phyloP scores from a whole-genome alignment of 2,888 invertebrate species.

The Andrena hattorfiana region DNA sequence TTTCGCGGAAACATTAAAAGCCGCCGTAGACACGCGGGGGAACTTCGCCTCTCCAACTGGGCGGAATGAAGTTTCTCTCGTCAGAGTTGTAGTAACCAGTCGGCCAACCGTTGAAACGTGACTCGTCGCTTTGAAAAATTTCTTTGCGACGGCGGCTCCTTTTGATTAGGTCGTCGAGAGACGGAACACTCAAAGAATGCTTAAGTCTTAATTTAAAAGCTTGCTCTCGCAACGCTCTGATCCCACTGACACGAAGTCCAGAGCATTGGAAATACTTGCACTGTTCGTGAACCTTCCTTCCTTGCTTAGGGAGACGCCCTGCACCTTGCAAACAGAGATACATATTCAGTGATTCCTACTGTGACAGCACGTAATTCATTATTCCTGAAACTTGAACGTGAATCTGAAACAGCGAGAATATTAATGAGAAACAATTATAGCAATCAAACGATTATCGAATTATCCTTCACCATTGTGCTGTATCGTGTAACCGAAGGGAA shows the following conservation, averaged over 20 bases:
- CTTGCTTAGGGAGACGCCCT: no score
- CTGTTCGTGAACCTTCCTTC: no score
- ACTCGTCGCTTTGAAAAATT: slow-evolving; percentile 20
- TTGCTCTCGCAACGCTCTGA: not conserved
- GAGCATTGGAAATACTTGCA: no score
- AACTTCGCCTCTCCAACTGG: not conserved
- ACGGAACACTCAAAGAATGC: slow-evolving; percentile 2
- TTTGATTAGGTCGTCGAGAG: slow-evolving; percentile 8
- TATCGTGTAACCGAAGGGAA: not conserved
- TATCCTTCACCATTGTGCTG: not conserved
- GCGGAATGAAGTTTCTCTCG: slow-evolving; percentile 11
- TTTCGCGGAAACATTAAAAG: slow-evolving; percentile 30
- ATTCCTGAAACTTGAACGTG: no score
- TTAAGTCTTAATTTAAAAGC: not conserved
- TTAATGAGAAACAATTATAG: not conserved
- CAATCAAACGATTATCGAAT: not conserved
- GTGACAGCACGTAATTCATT: no score
- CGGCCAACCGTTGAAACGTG: not conserved
- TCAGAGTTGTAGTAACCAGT: slow-evolving; percentile 7
- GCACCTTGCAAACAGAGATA: no score
- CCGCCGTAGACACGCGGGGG: not conserved
- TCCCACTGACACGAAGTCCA: no score
- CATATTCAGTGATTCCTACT: no score
- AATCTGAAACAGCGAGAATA: not conserved
- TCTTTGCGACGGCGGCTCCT: not conserved